A percentile compares a stretch with the other conserved stretches of the same genome.
phyloP scores from a whole-genome alignment of 1,140 invertebrate genomes.

The Ceratoteleas bidentatus region DNA sequence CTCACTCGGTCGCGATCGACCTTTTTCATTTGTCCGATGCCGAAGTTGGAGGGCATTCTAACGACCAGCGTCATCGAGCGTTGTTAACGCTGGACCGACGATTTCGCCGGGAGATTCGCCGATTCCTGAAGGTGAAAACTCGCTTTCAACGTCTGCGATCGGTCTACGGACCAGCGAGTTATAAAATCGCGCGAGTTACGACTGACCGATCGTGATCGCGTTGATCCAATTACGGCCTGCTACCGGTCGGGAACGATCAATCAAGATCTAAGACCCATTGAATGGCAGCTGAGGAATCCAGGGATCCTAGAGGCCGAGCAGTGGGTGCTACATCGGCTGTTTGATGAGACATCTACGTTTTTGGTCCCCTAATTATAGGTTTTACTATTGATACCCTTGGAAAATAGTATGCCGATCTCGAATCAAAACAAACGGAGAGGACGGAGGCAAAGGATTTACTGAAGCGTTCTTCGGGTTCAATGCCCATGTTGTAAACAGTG shows the following conservation, averaged over 20 bases:
- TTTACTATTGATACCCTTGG: no score
- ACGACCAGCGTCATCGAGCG: slow-evolving; percentile 44
- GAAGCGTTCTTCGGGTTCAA: no score
- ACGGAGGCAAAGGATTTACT: no score
- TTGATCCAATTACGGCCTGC: slow-evolving; percentile 57
- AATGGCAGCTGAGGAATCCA: no score
- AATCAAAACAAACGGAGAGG: no score
- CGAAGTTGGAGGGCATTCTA: slow-evolving; percentile 54
- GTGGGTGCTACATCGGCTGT: no score
- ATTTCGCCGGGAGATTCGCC: slow-evolving; percentile 14
- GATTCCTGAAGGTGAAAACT: slow-evolving; percentile 41
- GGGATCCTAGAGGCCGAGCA: no score
- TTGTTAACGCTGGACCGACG: slow-evolving; percentile 18
- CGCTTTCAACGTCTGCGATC: slow-evolving; percentile 51
- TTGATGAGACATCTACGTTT: no score
- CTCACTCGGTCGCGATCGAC: slow-evolving; percentile 54
- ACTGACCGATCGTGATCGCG: slow-evolving; percentile 52
- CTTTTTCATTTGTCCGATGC: slow-evolving; percentile 39
- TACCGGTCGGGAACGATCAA: slow-evolving; percentile 19
- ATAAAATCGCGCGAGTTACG: slow-evolving; percentile 54
- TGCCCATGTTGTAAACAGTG: no score
- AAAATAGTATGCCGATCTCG: no score
- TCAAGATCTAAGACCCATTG: slow-evolving; percentile 5
- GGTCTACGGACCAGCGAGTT: slow-evolving; percentile 58
- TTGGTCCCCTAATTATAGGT: no score